Base-by-base conservation (phyloP, 2,797 vertebrate species). In the Percopsis omiscomaycus region DNA sequence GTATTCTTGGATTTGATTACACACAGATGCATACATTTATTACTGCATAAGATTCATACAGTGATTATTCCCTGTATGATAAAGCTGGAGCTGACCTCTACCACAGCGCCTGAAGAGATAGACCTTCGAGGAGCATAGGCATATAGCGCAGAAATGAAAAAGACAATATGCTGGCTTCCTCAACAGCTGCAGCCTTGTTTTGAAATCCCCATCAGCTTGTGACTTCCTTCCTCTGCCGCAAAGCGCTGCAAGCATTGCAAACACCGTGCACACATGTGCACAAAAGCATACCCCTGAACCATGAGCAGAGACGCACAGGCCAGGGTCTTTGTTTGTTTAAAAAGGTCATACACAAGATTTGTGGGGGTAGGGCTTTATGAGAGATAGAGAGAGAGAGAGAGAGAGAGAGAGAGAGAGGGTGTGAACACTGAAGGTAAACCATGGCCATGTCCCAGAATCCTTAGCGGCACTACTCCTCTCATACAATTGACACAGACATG, bases 151-250 rank as follows among this genome's bases (percentile, higher is more conserved):
- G 73, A 79, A 84, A 81, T 83, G 69, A 86, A 81, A 84, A 82
- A 85, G 66, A 89, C 84, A 86, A 79, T 79, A 71, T 59, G 59
- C 76, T 76, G 70, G 84, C 88, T 89, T 92, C 88, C 91, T 89
- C 86, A 90, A 90, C 91, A 92, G 89, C 90, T 92, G 89, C 88
- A 86, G 87, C 86, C 74, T 70, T 79, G 85, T 90, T 91, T 86
- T 89, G 87, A 91, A 91, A 91, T 89, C 87, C 88, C 88, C 87
- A 82, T 86, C 86, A 78, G 89, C 90, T 91, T 89, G 89, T 90
- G 89, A 92, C 89, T 92, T 92, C 91, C 91, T 92, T 90, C 88
- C 89, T 89, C 80, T 82, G 84, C 81, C 84, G 84, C 82, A 83
- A 64, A 80, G 68, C 73, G 81, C 80, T 88, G 79, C 88, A 84